Base-by-base conservation (phyloP, 2,888 invertebrate species). In the Hartigia nigra region DNA sequence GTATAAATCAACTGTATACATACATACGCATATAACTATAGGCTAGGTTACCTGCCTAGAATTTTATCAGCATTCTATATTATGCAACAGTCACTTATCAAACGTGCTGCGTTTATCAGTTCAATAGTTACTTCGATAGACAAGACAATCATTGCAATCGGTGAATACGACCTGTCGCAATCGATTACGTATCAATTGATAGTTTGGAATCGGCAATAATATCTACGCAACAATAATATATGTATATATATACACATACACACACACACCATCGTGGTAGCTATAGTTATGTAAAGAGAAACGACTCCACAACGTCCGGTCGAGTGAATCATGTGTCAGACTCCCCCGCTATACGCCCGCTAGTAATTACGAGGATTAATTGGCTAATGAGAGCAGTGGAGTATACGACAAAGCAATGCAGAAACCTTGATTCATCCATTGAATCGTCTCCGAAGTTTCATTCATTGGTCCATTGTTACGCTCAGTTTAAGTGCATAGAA, bases 311-410 rank as follows among this genome's bases (percentile, higher is more conserved):
- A 32, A 72, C 72, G 72, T 72, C 72, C 72, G 72, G 72, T 32
- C 31, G 32, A 72, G 72, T 72, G 72, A 72, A 5, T 72, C 72
- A 72, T 72, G 72, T 72, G 72, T 32, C 72, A 72, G 72, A 31
- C 72, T 31, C 31, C 32, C 72, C 12, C 12, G 55, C 55, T 55
- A 55, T 55, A 55, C 55, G 55, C 55, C 72, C 72, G 32, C 31
- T 32, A 82, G 82, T 88, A 88, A 89, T 89, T 88, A 89, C 84
- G 83, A 86, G 83, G 85, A 86, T 88, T 89, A 90, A 90, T 90
- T 87, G 88, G 81, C 84, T 88, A 88, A 90, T 87, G 85, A 88
- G 87, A 83, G 31, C 76, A 79, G 82, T 82, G 83, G 76, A 81
- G 81, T 82, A 84, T 84, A 55, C 82, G 82, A 77, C 83, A 79